Base-by-base conservation (phyloP, 1,140 invertebrate species). In the Sycophila sp. region DNA sequence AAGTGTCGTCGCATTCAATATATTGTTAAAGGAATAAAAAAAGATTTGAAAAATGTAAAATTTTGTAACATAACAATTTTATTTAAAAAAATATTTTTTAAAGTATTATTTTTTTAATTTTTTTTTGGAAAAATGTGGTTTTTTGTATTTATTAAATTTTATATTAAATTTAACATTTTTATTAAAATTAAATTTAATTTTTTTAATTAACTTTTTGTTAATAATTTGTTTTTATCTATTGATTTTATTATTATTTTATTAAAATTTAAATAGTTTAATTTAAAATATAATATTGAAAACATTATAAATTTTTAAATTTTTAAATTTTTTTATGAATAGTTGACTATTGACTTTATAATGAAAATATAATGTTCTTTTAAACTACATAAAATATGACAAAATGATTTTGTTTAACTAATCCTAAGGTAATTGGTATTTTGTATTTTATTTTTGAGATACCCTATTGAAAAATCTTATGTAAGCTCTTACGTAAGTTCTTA, bases 361-460 rank as follows among this genome's bases (percentile, higher is more conserved):
- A n/a, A n/a, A n/a, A n/a, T n/a, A n/a, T n/a, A n/a, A n/a, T n/a
- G n/a, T n/a, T n/a, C n/a, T n/a, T n/a, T n/a, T n/a, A n/a, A n/a
- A n/a, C n/a, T n/a, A n/a, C n/a, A n/a, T n/a, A n/a, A n/a, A 56
- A 36, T 51, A 76, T 65, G 49, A 75, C 70, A 75, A 76, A 71
- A 87, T 89, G 87, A 83, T 75, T 92, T 75, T 90, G 87, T 81
- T 92, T 90, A 69, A 92, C 90, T 75, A 93, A 92, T 86, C 91
- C 92, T 86, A 56, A 56, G 32, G 6, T 15, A 88, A 92, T 93
- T 89, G 91, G 91, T 75, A 91, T 89, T 45, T 81, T 92, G 85
- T 93, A 93, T 87, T 91, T 93, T 83, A 87, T 92, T 76, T 92
- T 92, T 83, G 90, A n/a, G n/a, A n/a, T n/a, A n/a, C n/a, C n/a